phyloP scores from a whole-genome alignment of 2,888 invertebrate genomes.

The Ornithoptera alexandrae region DNA sequence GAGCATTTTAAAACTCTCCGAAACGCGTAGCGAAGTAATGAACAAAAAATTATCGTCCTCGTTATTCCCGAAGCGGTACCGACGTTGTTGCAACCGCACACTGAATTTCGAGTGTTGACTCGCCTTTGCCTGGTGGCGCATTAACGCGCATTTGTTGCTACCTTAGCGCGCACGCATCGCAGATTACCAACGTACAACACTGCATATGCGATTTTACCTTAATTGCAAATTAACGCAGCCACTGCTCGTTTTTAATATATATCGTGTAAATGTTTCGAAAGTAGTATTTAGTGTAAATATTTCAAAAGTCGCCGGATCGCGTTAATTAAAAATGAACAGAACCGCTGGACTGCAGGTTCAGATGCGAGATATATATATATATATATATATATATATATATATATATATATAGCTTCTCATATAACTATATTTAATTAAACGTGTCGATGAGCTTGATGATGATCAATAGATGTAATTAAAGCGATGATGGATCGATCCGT shows the following conservation, averaged over 20 bases:
- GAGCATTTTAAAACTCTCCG: too few relatives aligned
- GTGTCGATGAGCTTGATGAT: too few relatives aligned
- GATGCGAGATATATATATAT: background rate
- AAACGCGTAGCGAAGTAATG: too few relatives aligned
- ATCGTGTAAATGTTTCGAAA: background rate
- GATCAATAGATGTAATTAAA: too few relatives aligned
- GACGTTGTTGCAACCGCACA: background rate
- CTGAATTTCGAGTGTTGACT: constrained; percentile 13
- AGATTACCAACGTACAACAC: constrained; percentile 16
- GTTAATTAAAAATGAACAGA: constrained; percentile 15
- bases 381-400: background rate
- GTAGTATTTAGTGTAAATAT: background rate
- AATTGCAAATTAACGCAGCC: background rate
- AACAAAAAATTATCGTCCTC: background rate
- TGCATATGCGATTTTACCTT: background rate
- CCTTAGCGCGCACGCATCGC: constrained; percentile 1
- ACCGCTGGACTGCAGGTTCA: background rate
- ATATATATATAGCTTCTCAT: background rate
- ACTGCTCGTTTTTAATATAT: background rate
- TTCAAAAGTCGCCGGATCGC: background rate
- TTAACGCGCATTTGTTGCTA: constrained; percentile 12
- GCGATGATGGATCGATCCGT: too few relatives aligned
- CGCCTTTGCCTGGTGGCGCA: constrained; percentile 22
- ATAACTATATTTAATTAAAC: background rate
- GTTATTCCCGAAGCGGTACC: background rate